Evolutionary conservation across 2,888 invertebrate species (phyloP).

Genomic region (Hypena proboscidalis): DNA sequence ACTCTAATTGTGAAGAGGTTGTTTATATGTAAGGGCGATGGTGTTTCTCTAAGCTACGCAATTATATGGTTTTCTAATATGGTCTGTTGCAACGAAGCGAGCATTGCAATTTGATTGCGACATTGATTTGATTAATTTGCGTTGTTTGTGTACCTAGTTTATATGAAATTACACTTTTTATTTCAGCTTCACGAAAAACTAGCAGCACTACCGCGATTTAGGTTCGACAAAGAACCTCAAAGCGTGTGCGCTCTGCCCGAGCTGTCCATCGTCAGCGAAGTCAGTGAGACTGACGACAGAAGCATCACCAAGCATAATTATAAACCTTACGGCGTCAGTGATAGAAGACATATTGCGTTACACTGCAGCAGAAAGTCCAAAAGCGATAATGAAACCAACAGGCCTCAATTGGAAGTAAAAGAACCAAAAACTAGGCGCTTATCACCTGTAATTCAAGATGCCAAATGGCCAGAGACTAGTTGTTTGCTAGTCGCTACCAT

Average conservation of each 20-base stretch:
- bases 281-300: constrained; percentile 57
- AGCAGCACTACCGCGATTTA: constrained; percentile 53
- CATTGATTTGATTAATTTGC: no score
- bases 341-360: constrained; percentile 28
- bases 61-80: no score
- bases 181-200: constrained; percentile 66
- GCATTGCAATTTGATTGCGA: no score
- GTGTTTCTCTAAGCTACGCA: no score
- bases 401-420: constrained; percentile 3
- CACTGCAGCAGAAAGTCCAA: constrained; percentile 35
- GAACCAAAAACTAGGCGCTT: constrained; percentile 17
- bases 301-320: constrained; percentile 45
- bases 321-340: constrained; percentile 46
- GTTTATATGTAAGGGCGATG: no score
- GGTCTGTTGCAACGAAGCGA: no score
- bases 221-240: constrained; percentile 54
- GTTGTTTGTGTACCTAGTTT: no score
- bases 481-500: constrained; percentile 59
- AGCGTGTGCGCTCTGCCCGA: constrained; percentile 57
- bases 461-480: constrained; percentile 51
- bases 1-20: no score
- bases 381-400: constrained; percentile 48
- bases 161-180: no score
- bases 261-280: constrained; percentile 63
- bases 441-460: constrained; percentile 46